phyloP scores from a whole-genome alignment of 2,797 vertebrate genomes.

The Acipenser ruthenus region DNA sequence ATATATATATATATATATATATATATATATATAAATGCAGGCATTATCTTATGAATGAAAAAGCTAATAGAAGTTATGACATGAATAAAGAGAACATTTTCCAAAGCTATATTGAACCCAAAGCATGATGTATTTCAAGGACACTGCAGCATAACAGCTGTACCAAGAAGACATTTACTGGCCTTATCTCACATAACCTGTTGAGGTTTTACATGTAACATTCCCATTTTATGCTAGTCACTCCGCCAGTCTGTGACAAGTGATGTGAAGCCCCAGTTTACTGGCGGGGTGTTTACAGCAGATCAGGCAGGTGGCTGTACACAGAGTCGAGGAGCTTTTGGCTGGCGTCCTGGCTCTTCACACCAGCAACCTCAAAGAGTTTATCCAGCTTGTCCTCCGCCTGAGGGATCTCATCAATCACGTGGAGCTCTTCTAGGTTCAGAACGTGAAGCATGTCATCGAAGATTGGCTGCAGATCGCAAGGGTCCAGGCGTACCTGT shows the following conservation, averaged over 20 bases:
- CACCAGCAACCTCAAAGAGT: constrained; percentile 89
- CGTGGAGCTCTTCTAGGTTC: constrained; percentile 83
- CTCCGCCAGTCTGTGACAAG: neutral
- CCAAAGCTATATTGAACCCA: constrained; percentile 32
- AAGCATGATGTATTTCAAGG: constrained; percentile 1
- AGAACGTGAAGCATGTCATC: constrained; percentile 96
- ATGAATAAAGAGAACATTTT: constrained; percentile 29
- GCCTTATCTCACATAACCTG: constrained; percentile 30
- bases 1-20: constrained; percentile 6
- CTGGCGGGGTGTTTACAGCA: constrained; percentile 58
- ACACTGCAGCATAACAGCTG: constrained; percentile 5
- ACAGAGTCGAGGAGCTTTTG: constrained; percentile 94
- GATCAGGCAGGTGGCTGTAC: constrained; percentile 91
- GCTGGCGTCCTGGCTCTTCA: constrained; percentile 96
- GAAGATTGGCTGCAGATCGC: constrained; percentile 94
- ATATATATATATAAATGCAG: constrained; percentile 9
- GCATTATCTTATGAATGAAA: constrained; percentile 23
- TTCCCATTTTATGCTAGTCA: neutral
- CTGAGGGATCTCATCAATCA: constrained; percentile 81
- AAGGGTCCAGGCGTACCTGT: constrained; percentile 91
- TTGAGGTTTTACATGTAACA: constrained; percentile 7
- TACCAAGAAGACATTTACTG: constrained; percentile 18
- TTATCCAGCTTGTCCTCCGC: constrained; percentile 89
- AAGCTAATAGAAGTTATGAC: constrained; percentile 35
- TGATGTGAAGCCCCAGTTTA: neutral